Evolutionary conservation across 2,797 vertebrate genomes (phyloP).

Genomic region (Basileuterus tristriatus): DNA sequence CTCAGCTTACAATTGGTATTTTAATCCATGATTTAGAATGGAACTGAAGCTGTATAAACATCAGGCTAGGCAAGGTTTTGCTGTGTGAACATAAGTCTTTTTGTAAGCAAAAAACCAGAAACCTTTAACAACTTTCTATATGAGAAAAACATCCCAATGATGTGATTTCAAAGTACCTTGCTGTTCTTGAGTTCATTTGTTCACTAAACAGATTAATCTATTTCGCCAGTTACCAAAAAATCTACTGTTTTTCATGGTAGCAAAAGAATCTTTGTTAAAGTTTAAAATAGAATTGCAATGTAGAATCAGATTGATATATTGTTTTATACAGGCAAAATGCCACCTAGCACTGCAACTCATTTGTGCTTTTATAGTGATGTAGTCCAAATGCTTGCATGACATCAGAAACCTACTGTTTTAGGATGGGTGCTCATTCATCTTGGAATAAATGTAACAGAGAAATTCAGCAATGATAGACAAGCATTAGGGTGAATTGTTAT

Average conservation of each 20-base stretch:
- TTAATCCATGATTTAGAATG: not conserved
- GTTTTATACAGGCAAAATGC: not conserved
- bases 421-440: accelerated
- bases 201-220: not conserved
- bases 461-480: not conserved
- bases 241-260: not conserved
- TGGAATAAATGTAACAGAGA: not conserved
- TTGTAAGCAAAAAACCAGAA: not conserved
- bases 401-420: not conserved
- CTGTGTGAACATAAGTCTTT: not conserved
- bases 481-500: not conserved
- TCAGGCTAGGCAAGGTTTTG: not conserved
- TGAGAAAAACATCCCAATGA: not conserved
- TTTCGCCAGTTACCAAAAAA: not conserved
- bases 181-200: not conserved
- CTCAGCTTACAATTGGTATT: not conserved
- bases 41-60: not conserved
- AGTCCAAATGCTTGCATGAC: not conserved
- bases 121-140: not conserved
- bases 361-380: not conserved
- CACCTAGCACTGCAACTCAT: not conserved
- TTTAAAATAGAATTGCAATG: not conserved
- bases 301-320: not conserved
- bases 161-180: not conserved
- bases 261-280: not conserved